Base-by-base conservation (phyloP, 2,888 invertebrate genomes). In the Leptogaster cylindrica region DNA sequence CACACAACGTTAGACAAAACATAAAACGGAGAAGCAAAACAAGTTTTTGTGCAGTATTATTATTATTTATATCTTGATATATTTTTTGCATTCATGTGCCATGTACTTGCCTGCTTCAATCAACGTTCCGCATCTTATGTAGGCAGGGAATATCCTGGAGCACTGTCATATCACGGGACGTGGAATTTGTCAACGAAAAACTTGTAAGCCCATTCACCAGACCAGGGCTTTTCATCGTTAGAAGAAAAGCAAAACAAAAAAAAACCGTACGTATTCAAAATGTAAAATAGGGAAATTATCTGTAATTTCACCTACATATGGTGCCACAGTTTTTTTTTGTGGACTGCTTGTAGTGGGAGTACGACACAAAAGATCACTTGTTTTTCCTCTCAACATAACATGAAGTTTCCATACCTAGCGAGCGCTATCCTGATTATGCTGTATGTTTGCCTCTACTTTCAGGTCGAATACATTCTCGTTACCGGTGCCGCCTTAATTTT, bases 111-210 rank as follows among this genome's bases (percentile, higher is more conserved):
- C 3, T 2, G n/a, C n/a, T n/a, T n/a, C n/a, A n/a, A n/a, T n/a
- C n/a, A n/a, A n/a, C n/a, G n/a, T n/a, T n/a, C n/a, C n/a, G n/a
- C n/a, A n/a, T 25, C 14, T n/a, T 25, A 25, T 31, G 16, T 31
- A 33, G 14, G 52, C 18, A 52, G 16, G 31, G 52, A 8, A 33
- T 52, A 52, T 52, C 52, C 52, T 16, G 3, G 52, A 18, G 33
- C 20, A 33, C 33, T 52, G 20, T 16, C 52, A 36, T 31, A 14
- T 20, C 16, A 20, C 20, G 20, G 33, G 33, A 52, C 18, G 52
- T 18, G 52, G 33, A 52, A 33, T 52, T 33, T 52, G 33, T 52
- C 52, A 52, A 52, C 52, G 33, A 31, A 31, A 16, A 28, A 33
- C 31, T 33, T 52, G 33, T 52, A 18, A 52, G 33, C 52, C 10